A percentile compares a stretch with the other conserved stretches of the same genome.
Evolutionary conservation across 2,797 vertebrate genomes (phyloP).

Genomic region (Kryptolebias ocellatus): DNA sequence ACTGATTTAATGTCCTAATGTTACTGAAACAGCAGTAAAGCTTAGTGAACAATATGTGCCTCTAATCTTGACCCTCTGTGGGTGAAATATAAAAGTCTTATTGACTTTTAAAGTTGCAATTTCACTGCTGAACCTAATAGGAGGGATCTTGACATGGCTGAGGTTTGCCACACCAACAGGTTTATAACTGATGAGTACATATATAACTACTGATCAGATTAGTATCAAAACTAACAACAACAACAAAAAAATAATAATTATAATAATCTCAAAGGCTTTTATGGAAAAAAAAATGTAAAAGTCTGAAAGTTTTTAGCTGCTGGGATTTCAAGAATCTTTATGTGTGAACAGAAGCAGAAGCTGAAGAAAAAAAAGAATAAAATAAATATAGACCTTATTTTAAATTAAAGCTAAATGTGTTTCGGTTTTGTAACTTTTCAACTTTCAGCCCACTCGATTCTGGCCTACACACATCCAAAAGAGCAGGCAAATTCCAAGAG

Average conservation of each 20-base stretch:
- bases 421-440: conserved; percentile 53
- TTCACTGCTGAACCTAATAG: conserved; percentile 1
- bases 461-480: conserved; percentile 46
- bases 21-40: conserved; percentile 13
- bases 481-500: conserved; percentile 28
- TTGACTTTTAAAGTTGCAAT: conserved; percentile 16
- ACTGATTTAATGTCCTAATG: conserved; percentile 6
- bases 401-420: conserved; percentile 31
- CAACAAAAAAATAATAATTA: too few species aligned
- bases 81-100: conserved; percentile 14
- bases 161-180: too few species aligned
- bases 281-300: not conserved
- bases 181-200: too few species aligned
- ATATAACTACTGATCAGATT: too few species aligned
- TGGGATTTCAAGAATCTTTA: not conserved
- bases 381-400: conserved; percentile 15
- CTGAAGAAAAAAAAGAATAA: not conserved
- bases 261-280: too few species aligned
- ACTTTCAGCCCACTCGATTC: conserved; percentile 30
- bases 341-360: not conserved
- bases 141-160: too few species aligned
- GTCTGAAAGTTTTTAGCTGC: not conserved
- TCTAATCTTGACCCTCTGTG: conserved; percentile 2
- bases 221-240: too few species aligned
- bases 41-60: conserved; percentile 3